Percentiles rank a stretch among this genome's conserved stretches.
phyloP scores from a whole-genome alignment of 2,888 invertebrate species.

The Tiliacea aurago region DNA sequence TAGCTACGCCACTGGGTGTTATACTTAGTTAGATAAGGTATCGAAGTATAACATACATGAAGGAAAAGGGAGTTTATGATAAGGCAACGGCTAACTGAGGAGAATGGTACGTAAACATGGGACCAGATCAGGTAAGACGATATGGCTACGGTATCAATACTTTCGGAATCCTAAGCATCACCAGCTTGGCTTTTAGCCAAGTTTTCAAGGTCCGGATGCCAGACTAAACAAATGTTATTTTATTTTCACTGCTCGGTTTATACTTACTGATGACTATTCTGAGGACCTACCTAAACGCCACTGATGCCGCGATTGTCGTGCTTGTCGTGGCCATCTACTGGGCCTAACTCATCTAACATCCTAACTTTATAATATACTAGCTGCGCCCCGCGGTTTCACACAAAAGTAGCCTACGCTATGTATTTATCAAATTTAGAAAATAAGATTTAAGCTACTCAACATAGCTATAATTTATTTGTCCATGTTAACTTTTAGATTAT shows the following conservation, averaged over 20 bases:
- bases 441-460: too few relatives aligned
- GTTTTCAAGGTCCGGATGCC: constrained; percentile 11
- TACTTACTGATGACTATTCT: not conserved
- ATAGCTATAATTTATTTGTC: too few relatives aligned
- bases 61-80: too few relatives aligned
- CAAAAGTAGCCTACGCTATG: too few relatives aligned
- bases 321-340: not conserved
- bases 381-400: too few relatives aligned
- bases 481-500: too few relatives aligned
- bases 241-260: constrained; percentile 10
- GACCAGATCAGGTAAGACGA: not conserved
- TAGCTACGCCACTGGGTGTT: too few relatives aligned
- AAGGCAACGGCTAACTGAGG: not conserved
- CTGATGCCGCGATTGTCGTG: not conserved
- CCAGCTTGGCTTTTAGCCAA: constrained; percentile 32
- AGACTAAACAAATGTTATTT: constrained; percentile 38
- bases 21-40: too few relatives aligned
- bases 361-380: too few relatives aligned
- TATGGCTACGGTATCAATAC: not conserved
- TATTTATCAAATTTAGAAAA: too few relatives aligned
- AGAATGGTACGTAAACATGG: not conserved
- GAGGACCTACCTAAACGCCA: not conserved
- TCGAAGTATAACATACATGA: not conserved
- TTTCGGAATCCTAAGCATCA: not conserved
- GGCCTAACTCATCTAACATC: not conserved